Base-by-base conservation (phyloP, 1,140 invertebrate genomes). In the Agrypnia vestita region DNA sequence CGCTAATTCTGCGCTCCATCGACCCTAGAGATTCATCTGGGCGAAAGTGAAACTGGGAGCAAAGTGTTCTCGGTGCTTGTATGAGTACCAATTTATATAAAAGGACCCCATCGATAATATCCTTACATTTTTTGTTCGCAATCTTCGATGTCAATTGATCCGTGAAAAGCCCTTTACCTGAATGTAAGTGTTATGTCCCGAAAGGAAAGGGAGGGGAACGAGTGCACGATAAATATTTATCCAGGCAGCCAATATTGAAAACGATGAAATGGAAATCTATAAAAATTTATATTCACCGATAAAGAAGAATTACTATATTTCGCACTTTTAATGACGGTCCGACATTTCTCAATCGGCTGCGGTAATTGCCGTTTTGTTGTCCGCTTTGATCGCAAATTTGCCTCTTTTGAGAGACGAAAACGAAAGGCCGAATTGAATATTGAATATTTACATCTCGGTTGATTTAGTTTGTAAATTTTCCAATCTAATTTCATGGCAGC, bases 71-170 rank as follows among this genome's bases (percentile, higher is more conserved):
- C 56, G 9, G 59, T 43, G 51, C 13, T 47, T 80, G n/a, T 64
- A 56, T n/a, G 46, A 80, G 73, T 67, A 67, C 64, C 73, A 80
- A 76, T 76, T 76, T 80, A 62, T 72, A 80, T 51, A 4, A 73
- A 53, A 55, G 35, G 25, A 21, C 69, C 49, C 69, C 69, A n/a
- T 43, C 35, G 13, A 25, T 76, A 64, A 62, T 76, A 76, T 76
- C 72, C 74, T 25, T 71, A 64, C 55, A 75, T 77, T 69, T 76
- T 75, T 62, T 71, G 55, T 76, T 69, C 51, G 53, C 53, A 47
- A 51, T 71, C 74, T 76, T 51, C 62, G 73, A 80, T 76, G 64
- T 67, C 74, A 67, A 76, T 80, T 76, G 79, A 77, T 72, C 79
- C 64, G 74, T 71, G 55, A 80, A 80, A 71, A 53, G 79, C 64